phyloP scores from a whole-genome alignment of 2,797 vertebrate species.

The Pangasius larnaudii region DNA sequence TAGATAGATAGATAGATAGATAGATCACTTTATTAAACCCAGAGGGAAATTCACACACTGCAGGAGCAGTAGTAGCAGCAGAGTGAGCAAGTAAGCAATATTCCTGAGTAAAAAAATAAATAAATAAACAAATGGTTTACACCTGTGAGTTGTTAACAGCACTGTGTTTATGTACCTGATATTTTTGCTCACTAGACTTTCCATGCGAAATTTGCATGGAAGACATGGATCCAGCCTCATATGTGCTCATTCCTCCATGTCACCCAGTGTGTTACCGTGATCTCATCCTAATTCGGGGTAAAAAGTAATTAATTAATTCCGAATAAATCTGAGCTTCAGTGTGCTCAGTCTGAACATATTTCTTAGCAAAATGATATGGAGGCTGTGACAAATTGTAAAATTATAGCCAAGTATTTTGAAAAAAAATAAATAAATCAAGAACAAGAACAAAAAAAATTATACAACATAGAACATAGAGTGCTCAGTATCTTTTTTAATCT shows the following conservation, averaged over 20 bases:
- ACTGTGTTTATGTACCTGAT: neutral
- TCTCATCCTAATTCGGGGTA: neutral
- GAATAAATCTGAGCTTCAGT: neutral
- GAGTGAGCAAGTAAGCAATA: neutral
- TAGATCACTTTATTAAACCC: neutral
- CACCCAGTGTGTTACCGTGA: neutral
- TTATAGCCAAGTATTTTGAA: neutral
- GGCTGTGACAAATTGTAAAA: neutral
- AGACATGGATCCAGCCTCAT: neutral
- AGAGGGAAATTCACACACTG: neutral
- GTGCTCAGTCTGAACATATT: neutral
- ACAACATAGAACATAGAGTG: neutral
- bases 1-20: slow-evolving; percentile 6
- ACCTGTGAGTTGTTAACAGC: neutral
- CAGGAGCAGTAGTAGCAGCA: neutral
- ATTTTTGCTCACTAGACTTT: neutral
- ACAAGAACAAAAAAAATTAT: neutral
- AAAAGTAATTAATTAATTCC: neutral
- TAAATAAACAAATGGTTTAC: neutral
- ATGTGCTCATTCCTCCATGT: neutral
- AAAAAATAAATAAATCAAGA: neutral
- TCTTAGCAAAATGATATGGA: neutral
- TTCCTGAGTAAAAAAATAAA: neutral
- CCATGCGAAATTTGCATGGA: neutral
- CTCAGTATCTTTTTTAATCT: slow-evolving; percentile 10